Evolutionary conservation across 1,140 invertebrate genomes (phyloP), one percentile per base, ranked within the genome.

Genomic region (Drosophila seguyi): DNA sequence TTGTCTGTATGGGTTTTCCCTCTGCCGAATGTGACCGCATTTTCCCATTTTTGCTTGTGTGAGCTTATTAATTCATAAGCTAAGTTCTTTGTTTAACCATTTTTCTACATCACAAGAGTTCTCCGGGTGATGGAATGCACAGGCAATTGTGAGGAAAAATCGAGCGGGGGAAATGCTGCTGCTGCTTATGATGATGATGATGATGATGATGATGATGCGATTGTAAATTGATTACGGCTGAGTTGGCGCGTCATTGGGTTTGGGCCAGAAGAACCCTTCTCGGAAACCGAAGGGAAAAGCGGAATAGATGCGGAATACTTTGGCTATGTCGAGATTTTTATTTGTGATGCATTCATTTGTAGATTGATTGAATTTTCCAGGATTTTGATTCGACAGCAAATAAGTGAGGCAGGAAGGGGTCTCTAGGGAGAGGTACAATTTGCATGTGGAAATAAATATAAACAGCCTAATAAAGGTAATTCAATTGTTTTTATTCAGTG

Each of bases 11-110:
- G 18, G 58, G 41, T 71, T 36, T 27, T 29, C 18, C 22, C 36
- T 27, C 31, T 42, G 13, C 14, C 22, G 62, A 52, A 63, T 75
- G 78, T 72, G 79, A 53, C 62, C 66, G 74, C 65, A 66, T 73
- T 74, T 75, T 67, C 27, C n/a, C 81, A 52, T 52, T 60, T 36
- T 58, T 62, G 61, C 50, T 57, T 71, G 61, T 63, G 63, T 59
- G 48, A 48, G 63, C 62, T 88, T 80, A 76, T 84, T 88, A 90
- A 87, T 87, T 88, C 84, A 81, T 84, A 84, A 87, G 76, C 73
- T 55, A 71, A 69, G 62, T 52, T 48, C 63, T 69, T 58, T 71
- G 42, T 58, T 76, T 48, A 79, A 79, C 56, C 60, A 61, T 75
- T 61, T 83, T 69, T 61, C 57, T 75, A 75, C 31, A 39, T 56